Conservation (phyloP, 2,113 vertebrate genomes). For the Bothrops jararaca region DNA sequence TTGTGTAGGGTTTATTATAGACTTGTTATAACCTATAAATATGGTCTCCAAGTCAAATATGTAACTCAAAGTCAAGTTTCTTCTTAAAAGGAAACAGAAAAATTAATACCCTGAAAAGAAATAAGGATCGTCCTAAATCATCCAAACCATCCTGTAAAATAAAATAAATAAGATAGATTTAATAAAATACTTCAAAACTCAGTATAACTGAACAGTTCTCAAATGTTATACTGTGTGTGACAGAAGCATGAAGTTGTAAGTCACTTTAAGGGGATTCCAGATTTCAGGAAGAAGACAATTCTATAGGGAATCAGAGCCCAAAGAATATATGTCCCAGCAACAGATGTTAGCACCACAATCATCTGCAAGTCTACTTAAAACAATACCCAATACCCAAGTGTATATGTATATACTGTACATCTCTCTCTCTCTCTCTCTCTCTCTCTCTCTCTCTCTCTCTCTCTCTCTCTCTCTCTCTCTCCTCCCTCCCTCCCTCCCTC, state of each 20-base stretch:
- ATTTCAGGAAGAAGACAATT: neutral
- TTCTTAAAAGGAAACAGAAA: slow-evolving; percentile 24
- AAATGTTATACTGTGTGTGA: neutral
- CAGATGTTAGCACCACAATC: neutral
- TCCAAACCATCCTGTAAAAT: slow-evolving; percentile 66
- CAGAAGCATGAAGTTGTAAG: neutral
- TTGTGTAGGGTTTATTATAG: neutral
- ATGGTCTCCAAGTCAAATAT: neutral
- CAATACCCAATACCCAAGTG: too few species aligned
- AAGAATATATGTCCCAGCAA: neutral
- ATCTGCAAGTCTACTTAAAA: neutral
- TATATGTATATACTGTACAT: too few species aligned
- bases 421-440: too few species aligned
- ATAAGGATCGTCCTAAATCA: slow-evolving; percentile 63
- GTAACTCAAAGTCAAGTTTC: neutral
- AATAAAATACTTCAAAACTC: slow-evolving; percentile 33
- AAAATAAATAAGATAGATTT: slow-evolving; percentile 55
- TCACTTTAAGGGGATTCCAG: too few species aligned
- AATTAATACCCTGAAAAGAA: slow-evolving; percentile 73
- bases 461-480: neutral
- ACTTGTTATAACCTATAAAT: neutral
- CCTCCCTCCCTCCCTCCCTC: neutral
- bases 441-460: too few species aligned
- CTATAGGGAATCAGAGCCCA: neutral
- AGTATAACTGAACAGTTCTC: neutral